Percentiles rank a stretch among this genome's conserved stretches.
Evolutionary conservation across 2,797 vertebrate species (phyloP).

Genomic region (Helostoma temminkii): DNA sequence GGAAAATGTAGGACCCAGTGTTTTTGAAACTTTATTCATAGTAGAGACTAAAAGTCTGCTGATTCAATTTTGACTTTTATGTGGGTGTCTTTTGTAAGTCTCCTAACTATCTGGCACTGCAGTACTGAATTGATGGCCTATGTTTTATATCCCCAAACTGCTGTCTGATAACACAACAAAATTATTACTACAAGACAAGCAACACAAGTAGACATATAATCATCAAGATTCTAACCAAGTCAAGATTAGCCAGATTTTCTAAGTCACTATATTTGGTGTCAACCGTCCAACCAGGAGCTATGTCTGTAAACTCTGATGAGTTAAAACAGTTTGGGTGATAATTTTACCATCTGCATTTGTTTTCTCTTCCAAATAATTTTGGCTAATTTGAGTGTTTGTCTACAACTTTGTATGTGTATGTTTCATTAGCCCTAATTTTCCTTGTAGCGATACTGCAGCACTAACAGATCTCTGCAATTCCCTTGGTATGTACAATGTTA

Average conservation of each 20-base stretch:
- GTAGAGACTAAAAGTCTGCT: not conserved
- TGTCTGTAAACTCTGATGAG: constrained; percentile 1
- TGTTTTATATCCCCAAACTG: too few species aligned
- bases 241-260: not conserved
- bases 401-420: constrained; percentile 5
- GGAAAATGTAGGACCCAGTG: constrained; percentile 6
- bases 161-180: not conserved
- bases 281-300: constrained; percentile 9
- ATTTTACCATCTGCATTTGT: not conserved
- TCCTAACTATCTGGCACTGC: not conserved
- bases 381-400: constrained; percentile 2
- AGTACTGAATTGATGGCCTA: constrained; percentile 15
- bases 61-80: not conserved
- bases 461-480: constrained; percentile 24
- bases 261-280: constrained; percentile 5
- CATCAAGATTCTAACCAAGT: constrained; percentile 10
- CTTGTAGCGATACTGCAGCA: not conserved
- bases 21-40: not conserved
- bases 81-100: not conserved
- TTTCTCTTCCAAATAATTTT: constrained; percentile 13
- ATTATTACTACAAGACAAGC: not conserved
- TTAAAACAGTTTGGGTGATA: constrained; percentile 2
- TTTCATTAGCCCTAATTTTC: not conserved
- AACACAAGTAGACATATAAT: not conserved
- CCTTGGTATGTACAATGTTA: constrained; percentile 22